Percentiles rank a stretch among this genome's conserved stretches.
These are phyloP conservation scores for Neocrepidodera transversa DNA, from an alignment of 2,888 invertebrate species.

Conservation along the genomic window DNA sequence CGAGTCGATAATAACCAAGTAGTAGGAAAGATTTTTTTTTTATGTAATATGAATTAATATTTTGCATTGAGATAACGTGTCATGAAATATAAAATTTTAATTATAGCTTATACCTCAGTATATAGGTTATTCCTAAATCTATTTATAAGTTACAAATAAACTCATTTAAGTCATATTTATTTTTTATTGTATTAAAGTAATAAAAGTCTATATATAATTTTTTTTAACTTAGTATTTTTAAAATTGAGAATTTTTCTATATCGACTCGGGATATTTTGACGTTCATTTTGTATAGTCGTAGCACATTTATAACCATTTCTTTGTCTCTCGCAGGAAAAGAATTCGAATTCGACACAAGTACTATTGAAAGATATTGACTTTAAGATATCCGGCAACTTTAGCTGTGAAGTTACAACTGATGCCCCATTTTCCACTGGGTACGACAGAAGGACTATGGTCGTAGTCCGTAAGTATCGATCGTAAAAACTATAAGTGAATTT, in stretches of 20 bases:
- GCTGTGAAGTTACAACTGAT: conserved; percentile 81
- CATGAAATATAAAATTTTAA: too few species aligned
- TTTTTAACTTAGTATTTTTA: too few species aligned
- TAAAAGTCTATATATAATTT: too few species aligned
- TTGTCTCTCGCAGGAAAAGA: conserved; percentile 65
- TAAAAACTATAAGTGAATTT: background rate
- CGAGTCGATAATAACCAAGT: background rate
- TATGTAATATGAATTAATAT: too few species aligned
- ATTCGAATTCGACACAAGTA: conserved; percentile 78
- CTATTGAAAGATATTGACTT: conserved; percentile 74
- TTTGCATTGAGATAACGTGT: too few species aligned
- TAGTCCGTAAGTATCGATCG: conserved; percentile 71
- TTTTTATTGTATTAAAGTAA: too few species aligned
- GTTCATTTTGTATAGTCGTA: background rate
- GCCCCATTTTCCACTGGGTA: conserved; percentile 72
- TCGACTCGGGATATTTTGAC: background rate
- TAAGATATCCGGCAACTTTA: conserved; percentile 77
- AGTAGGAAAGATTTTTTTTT: background rate
- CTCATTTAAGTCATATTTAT: too few species aligned
- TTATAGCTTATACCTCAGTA: too few species aligned
- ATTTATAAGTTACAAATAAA: too few species aligned
- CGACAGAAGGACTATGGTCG: conserved; percentile 71
- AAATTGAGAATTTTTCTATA: too few species aligned
- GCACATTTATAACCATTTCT: conserved; percentile 4
- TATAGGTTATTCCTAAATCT: too few species aligned